These are phyloP conservation scores for Zenarchopterus dispar DNA, from an alignment of 2,797 vertebrate species.

Conservation along the genomic window DNA sequence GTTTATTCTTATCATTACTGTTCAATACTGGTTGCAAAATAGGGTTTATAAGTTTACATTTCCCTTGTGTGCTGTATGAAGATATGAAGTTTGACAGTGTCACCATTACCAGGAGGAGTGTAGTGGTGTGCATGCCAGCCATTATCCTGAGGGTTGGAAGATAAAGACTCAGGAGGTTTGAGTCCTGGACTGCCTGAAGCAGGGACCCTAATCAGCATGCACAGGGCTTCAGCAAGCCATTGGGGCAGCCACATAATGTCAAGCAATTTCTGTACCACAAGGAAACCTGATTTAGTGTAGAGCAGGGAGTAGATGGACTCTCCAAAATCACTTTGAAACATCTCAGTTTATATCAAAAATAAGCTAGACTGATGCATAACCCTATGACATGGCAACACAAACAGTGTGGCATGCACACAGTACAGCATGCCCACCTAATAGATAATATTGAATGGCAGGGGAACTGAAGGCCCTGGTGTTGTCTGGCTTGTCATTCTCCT, in stretches of 20 bases:
- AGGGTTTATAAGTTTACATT: constrained; percentile 26
- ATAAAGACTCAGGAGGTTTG: constrained; percentile 79
- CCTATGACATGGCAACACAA: constrained; percentile 25
- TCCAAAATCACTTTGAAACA: constrained; percentile 58
- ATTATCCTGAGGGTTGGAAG: constrained; percentile 72
- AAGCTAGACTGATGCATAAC: constrained; percentile 47
- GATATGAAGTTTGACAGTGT: constrained; percentile 56
- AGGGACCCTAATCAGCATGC: constrained; percentile 77
- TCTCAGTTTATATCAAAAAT: constrained; percentile 53
- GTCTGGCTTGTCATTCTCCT: constrained; percentile 15
- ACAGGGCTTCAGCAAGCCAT: constrained; percentile 49
- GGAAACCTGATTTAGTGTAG: constrained; percentile 66
- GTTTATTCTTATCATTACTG: constrained; percentile 6
- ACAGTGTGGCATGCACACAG: constrained; percentile 13
- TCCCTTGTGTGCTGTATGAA: constrained; percentile 32
- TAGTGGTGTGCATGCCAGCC: constrained; percentile 50
- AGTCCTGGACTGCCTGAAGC: constrained; percentile 74
- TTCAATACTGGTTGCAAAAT: constrained; percentile 30
- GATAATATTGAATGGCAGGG: constrained; percentile 45
- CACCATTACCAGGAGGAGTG: constrained; percentile 51
- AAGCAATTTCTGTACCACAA: constrained; percentile 74
- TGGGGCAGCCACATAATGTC: constrained; percentile 73
- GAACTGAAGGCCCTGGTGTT: constrained; percentile 16
- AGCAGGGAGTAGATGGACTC: constrained; percentile 41
- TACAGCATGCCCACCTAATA: constrained; percentile 11